phyloP scores from a whole-genome alignment of 2,797 vertebrate genomes.

The Sebastes taczanowskii region DNA sequence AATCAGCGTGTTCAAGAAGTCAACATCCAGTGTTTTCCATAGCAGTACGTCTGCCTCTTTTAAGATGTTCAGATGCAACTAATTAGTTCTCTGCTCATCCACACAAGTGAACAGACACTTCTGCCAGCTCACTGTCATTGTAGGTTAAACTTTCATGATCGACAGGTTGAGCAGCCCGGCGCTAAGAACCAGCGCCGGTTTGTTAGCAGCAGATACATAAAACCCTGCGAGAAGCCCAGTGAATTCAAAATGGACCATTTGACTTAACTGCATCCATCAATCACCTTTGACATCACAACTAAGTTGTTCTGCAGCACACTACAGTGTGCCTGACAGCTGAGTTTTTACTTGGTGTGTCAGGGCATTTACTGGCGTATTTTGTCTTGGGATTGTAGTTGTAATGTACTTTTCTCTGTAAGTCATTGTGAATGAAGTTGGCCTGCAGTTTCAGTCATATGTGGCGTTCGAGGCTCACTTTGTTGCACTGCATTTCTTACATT shows the following conservation, averaged over 20 bases:
- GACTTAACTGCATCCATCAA: conserved; percentile 22
- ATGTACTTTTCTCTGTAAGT: background rate
- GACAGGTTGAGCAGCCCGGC: conserved; percentile 2
- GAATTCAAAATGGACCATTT: conserved; percentile 30
- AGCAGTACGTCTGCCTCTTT: background rate
- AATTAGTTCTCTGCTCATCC: conserved; percentile 1
- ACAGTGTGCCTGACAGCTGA: too few species aligned
- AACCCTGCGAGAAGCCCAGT: conserved; percentile 7
- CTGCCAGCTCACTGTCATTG: background rate
- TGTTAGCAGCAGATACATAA: conserved; percentile 18
- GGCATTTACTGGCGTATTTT: background rate
- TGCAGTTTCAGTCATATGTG: background rate
- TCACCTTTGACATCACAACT: conserved; percentile 3
- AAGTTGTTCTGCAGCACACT: conserved; percentile 12
- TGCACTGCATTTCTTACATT: conserved; percentile 16
- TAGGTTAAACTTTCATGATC: background rate
- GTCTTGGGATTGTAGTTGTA: background rate
- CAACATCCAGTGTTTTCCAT: background rate
- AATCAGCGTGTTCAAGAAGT: background rate
- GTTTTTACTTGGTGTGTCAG: rapidly evolving
- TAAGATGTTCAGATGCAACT: conserved; percentile 1
- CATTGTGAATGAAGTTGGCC: background rate
- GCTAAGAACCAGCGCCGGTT: conserved; percentile 5
- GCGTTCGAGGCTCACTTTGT: background rate
- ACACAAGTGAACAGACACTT: conserved; percentile 3